These are phyloP conservation scores for Drosophila mauritiana DNA, from an alignment of 1,140 invertebrate species.

Conservation along the genomic window DNA sequence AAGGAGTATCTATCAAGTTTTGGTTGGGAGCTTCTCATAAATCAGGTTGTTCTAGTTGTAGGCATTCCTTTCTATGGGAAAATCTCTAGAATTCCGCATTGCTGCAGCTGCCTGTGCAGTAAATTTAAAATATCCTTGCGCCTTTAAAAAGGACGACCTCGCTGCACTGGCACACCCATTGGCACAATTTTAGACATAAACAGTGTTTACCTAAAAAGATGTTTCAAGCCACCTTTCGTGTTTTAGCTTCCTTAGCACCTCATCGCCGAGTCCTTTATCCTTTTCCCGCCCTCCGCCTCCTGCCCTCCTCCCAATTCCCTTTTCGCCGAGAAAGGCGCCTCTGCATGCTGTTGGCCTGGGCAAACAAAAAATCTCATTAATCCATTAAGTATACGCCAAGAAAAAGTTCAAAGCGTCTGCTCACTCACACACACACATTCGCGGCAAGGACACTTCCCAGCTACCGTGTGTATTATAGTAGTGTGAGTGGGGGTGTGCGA, in stretches of 20 bases:
- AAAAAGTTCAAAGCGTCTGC: slow-evolving; percentile 81
- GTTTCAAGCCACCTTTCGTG: slow-evolving; percentile 39
- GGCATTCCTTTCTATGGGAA: not conserved
- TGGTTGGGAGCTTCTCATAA: not conserved
- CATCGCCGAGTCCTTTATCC: slow-evolving; percentile 5
- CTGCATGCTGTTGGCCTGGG: slow-evolving; percentile 71
- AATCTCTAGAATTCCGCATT: not conserved
- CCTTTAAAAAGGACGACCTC: slow-evolving; percentile 29
- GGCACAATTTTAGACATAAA: slow-evolving; percentile 65
- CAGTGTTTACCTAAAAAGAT: slow-evolving; percentile 65
- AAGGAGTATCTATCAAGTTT: not conserved
- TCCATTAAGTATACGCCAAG: slow-evolving; percentile 80
- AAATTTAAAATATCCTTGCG: not conserved
- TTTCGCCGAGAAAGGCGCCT: slow-evolving; percentile 41
- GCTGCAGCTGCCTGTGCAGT: not conserved
- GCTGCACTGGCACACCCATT: slow-evolving; percentile 40
- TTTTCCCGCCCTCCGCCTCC: not conserved
- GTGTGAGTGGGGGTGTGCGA: slow-evolving; percentile 32
- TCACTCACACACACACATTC: slow-evolving; percentile 15
- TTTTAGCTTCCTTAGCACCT: slow-evolving; percentile 34
- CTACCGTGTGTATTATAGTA: slow-evolving; percentile 45
- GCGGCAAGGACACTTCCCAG: slow-evolving; percentile 45
- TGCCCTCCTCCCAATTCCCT: not conserved
- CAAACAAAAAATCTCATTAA: slow-evolving; percentile 84
- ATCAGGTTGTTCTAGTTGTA: not conserved